Base-by-base conservation (phyloP, 2,797 vertebrate species). In the Ptychadena robeensis region DNA sequence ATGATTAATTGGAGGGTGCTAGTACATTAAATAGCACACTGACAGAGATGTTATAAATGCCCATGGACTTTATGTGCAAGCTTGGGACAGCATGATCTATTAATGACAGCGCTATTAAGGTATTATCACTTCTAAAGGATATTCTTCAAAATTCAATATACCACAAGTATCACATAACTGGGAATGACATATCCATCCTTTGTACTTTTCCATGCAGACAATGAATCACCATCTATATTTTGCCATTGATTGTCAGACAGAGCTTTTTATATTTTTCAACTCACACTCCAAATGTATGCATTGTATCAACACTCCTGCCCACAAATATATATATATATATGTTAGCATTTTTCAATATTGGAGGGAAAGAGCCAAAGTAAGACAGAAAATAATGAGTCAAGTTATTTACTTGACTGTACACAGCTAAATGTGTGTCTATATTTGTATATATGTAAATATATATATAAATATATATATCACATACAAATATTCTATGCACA, bases 21-120 rank as follows among this genome's bases (percentile, higher is more conserved):
- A 34, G 73, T 76, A 76, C 53, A 82, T 57, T 77, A 75, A 76
- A 77, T 70, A 32, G 37, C 67, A 82, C 11, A 64, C 74, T 65
- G 66, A 77, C 30, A 34, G 38, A 70, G 44, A 76, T 67, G 57
- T 69, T 77, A 69, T 25, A 77, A 71, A 71, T 82, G 81, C 71
- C 66, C 70, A 66, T 12, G 2, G 37, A 76, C 73, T 71, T 12
- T 71, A 48, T 48, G 35, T 44, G 48, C 37, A 34, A n/a, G 48
- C 70, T 34, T 38, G 12, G 15, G 18, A 48, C 35, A 76, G 34
- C 10, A 61, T 65, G 63, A 74, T 68, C 69, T 82, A 76, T 75
- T 68, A 76, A 69, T 38, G 44, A 22, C 22, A 40, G 27, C 25
- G 22, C 73, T 63, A 70, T 70, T 78, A 78, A 78, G 34, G 61